These are phyloP conservation scores for Venusia cambrica DNA, from an alignment of 2,888 invertebrate species.

Conservation along the genomic window DNA sequence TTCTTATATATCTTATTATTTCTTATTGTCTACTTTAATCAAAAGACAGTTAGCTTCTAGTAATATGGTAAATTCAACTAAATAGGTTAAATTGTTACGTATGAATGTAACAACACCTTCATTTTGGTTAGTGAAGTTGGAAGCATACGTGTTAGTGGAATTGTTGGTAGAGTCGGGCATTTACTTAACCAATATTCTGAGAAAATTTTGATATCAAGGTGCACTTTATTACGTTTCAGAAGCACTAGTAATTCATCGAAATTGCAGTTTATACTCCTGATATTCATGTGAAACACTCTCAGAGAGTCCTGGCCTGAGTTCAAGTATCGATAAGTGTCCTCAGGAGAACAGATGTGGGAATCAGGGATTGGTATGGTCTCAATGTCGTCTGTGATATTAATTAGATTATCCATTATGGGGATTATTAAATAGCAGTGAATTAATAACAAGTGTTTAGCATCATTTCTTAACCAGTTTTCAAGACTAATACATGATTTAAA, in stretches of 20 bases:
- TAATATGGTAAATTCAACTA: not conserved
- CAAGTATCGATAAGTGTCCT: not conserved
- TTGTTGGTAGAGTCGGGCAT: not conserved
- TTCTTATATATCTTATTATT: no score
- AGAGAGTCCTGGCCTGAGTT: not conserved
- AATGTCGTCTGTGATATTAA: not conserved
- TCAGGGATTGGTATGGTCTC: not conserved
- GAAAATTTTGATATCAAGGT: not conserved
- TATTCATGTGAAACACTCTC: not conserved
- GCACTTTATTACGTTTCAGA: not conserved
- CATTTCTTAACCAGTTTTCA: no score
- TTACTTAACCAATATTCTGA: constrained; percentile 1
- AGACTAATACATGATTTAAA: not conserved
- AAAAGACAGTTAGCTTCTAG: not conserved
- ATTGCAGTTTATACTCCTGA: not conserved
- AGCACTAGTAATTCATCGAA: not conserved
- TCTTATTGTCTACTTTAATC: not conserved
- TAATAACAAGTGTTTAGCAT: not conserved
- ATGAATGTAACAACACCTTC: not conserved
- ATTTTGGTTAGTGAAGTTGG: not conserved
- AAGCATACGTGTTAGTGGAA: not conserved
- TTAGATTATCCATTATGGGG: not conserved
- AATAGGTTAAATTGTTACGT: not conserved
- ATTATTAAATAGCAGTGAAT: not conserved
- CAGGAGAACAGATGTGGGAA: not conserved